A percentile compares a stretch with the other conserved stretches of the same genome.
phyloP scores from a whole-genome alignment of 2,888 invertebrate species.

The Leptinotarsa rubiginosa region DNA sequence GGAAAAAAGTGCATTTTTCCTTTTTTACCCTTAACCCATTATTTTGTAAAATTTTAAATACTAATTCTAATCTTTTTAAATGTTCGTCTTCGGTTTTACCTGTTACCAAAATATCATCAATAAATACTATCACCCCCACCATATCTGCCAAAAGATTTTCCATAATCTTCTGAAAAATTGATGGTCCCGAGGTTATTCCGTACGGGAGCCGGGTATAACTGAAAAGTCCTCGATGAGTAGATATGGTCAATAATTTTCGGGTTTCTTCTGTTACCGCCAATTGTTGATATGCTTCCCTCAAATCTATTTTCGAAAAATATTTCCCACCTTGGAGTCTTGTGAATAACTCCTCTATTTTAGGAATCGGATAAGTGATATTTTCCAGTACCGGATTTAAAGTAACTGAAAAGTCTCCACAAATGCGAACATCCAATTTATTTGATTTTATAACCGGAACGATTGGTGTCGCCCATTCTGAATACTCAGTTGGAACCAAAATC shows the following conservation, averaged over 20 bases:
- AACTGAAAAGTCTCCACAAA: conserved; percentile 57
- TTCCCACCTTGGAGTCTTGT: conserved; percentile 19
- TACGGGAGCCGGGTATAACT: conserved; percentile 27
- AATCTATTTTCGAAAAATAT: conserved; percentile 27
- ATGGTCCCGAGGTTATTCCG: conserved; percentile 6
- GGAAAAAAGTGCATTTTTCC: conserved; percentile 13
- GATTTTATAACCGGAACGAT: conserved; percentile 54
- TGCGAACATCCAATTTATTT: conserved; percentile 45
- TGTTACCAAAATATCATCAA: conserved; percentile 14
- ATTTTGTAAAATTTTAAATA: conserved; percentile 4
- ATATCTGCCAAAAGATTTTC: conserved; percentile 8
- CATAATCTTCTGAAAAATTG: conserved; percentile 11
- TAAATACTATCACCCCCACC: conserved; percentile 3
- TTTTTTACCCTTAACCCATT: neutral
- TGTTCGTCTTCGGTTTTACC: conserved; percentile 15
- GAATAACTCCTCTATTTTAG: conserved; percentile 32
- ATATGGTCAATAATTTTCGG: conserved; percentile 30
- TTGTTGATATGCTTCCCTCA: conserved; percentile 30
- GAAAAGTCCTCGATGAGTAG: conserved; percentile 36
- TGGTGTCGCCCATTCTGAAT: conserved; percentile 56
- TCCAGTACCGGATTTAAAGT: conserved; percentile 34
- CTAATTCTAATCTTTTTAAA: neutral
- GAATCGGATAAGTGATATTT: conserved; percentile 26
- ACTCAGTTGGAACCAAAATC: conserved; percentile 36
- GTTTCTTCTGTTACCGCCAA: conserved; percentile 5